Evolutionary conservation across 2,113 vertebrate species (phyloP).

Genomic region (Rhabdornis inornatus): DNA sequence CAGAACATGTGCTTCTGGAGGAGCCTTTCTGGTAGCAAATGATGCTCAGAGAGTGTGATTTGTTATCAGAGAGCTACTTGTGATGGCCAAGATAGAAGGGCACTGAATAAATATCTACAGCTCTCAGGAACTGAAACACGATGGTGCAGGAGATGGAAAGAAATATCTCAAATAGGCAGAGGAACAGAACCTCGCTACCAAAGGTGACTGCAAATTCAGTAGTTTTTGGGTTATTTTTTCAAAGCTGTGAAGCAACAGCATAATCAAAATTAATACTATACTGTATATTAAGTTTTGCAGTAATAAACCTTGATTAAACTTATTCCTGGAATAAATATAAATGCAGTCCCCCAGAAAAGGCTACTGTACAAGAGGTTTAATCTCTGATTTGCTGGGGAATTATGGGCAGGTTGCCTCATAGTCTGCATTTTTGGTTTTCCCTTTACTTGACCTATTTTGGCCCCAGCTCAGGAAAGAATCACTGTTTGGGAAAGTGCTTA

Average conservation of each 20-base stretch:
- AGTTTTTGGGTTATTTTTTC: background rate
- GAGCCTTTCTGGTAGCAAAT: constrained; percentile 49
- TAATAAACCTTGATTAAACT: constrained; percentile 10
- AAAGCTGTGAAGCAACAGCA: constrained; percentile 31
- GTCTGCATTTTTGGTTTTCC: background rate
- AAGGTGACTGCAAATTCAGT: constrained; percentile 48
- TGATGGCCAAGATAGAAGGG: constrained; percentile 40
- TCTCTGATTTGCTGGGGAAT: background rate
- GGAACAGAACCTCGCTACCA: background rate
- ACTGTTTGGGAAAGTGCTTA: background rate
- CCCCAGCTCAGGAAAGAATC: background rate
- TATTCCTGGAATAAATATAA: constrained; percentile 52
- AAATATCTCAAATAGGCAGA: constrained; percentile 60
- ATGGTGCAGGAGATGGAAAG: constrained; percentile 18
- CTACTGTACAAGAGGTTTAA: background rate
- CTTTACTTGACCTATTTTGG: background rate
- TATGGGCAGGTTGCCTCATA: background rate
- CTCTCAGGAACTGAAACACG: constrained; percentile 37
- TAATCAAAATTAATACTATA: constrained; percentile 45
- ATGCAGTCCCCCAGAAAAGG: background rate
- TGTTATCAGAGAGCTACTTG: constrained; percentile 63
- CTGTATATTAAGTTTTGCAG: background rate
- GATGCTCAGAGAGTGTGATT: constrained; percentile 32
- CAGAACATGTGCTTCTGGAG: constrained; percentile 36
- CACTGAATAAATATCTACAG: constrained; percentile 47